These are phyloP conservation scores for Pararge aegeria DNA, from an alignment of 1,140 invertebrate genomes.

Conservation along the genomic window DNA sequence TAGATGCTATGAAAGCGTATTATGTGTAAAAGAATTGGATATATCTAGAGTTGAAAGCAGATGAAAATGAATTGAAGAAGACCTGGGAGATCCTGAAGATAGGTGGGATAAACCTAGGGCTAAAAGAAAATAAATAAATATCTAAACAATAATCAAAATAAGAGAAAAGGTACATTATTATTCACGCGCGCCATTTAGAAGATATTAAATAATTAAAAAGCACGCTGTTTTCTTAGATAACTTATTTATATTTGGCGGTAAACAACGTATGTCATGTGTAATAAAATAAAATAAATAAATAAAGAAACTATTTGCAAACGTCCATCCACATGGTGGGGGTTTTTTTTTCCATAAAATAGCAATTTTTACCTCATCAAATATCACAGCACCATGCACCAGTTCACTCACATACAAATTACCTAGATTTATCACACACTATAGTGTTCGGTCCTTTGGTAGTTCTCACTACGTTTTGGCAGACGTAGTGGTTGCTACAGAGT, in stretches of 20 bases:
- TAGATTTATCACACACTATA: slow-evolving; percentile 21
- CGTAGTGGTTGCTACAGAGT: slow-evolving; percentile 17
- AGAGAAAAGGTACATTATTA: too few species aligned
- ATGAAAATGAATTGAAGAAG: too few species aligned
- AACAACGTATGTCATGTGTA: background rate
- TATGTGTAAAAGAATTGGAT: too few species aligned
- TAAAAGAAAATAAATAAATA: too few species aligned
- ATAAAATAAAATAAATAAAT: background rate
- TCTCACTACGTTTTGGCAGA: background rate
- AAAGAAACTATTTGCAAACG: background rate
- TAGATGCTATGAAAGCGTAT: too few species aligned
- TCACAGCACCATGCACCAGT: slow-evolving; percentile 62
- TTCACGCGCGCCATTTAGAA: too few species aligned
- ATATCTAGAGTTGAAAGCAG: too few species aligned
- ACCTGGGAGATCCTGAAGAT: too few species aligned
- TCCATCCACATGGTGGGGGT: background rate
- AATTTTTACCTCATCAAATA: slow-evolving; percentile 22
- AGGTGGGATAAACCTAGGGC: too few species aligned
- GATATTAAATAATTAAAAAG: too few species aligned
- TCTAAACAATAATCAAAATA: too few species aligned
- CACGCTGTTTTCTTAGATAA: background rate
- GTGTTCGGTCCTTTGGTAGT: background rate
- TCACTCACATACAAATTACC: slow-evolving; percentile 20
- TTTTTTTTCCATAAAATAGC: background rate
- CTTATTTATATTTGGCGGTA: slow-evolving; percentile 1